Conservation (phyloP, 2,888 invertebrate species). For the Pterostichus niger region DNA sequence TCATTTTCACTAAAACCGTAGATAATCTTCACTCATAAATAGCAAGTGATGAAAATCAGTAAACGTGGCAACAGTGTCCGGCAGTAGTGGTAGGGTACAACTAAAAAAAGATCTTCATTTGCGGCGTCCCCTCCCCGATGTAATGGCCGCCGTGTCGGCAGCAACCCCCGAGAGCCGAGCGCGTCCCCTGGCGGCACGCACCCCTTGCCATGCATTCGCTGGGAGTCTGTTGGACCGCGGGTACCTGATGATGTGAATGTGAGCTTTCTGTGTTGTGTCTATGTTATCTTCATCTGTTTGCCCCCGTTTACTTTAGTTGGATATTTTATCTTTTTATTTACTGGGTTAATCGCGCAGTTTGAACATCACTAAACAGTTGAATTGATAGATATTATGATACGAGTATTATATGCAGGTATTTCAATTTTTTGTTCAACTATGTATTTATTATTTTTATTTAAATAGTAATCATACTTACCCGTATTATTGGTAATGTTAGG, state of each 20-base stretch:
- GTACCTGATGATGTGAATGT: background rate
- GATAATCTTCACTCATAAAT: constrained; percentile 34
- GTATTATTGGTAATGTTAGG: no score
- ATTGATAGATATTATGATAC: no score
- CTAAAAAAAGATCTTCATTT: constrained; percentile 66
- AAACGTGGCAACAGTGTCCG: constrained; percentile 63
- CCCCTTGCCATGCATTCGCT: constrained; percentile 6
- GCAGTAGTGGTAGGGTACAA: constrained; percentile 29
- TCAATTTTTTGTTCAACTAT: no score
- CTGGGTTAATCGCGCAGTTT: no score
- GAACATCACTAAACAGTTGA: no score
- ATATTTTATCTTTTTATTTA: no score
- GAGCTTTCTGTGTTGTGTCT: constrained; percentile 11
- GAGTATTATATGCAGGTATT: no score
- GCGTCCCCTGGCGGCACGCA: constrained; percentile 11
- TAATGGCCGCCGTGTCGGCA: constrained; percentile 61
- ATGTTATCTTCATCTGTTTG: constrained; percentile 4
- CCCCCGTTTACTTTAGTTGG: background rate
- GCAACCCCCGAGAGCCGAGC: constrained; percentile 44
- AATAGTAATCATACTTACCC: no score
- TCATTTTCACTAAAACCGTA: background rate
- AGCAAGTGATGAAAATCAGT: constrained; percentile 50
- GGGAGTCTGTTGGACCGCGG: background rate
- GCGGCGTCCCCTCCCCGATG: constrained; percentile 57
- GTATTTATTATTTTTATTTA: no score